Conservation (phyloP, 2,888 invertebrate genomes). For the Tridacna crocea region DNA sequence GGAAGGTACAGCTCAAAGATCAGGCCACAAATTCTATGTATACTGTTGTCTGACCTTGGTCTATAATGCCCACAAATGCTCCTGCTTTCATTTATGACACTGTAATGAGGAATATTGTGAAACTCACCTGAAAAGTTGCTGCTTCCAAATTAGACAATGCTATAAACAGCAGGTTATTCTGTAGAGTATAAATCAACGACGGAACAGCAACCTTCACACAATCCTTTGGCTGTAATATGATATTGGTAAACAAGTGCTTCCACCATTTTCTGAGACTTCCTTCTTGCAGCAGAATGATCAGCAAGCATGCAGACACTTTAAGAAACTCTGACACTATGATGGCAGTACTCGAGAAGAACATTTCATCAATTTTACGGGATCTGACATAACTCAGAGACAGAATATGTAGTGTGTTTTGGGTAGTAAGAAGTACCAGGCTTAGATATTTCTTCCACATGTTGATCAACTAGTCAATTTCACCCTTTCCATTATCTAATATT, state of each 20-base stretch:
- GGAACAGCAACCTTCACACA: slow-evolving; percentile 92
- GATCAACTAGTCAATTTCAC: background rate
- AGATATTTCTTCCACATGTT: slow-evolving; percentile 89
- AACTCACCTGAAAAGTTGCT: slow-evolving; percentile 94
- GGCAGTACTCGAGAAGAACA: slow-evolving; percentile 97
- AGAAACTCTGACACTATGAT: slow-evolving; percentile 96
- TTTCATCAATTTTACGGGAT: slow-evolving; percentile 91
- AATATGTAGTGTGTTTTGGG: slow-evolving; percentile 98
- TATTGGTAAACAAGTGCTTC: slow-evolving; percentile 79
- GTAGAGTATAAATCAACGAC: slow-evolving; percentile 96
- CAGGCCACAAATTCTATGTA: too few relatives aligned
- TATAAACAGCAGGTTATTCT: slow-evolving; percentile 98
- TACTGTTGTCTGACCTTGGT: too few relatives aligned
- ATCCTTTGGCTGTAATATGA: slow-evolving; percentile 87
- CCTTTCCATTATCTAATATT: background rate
- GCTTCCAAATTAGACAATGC: slow-evolving; percentile 99
- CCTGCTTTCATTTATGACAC: too few relatives aligned
- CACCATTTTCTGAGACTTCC: slow-evolving; percentile 70
- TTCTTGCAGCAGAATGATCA: slow-evolving; percentile 86
- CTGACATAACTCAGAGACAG: slow-evolving; percentile 98
- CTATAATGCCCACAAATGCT: too few relatives aligned
- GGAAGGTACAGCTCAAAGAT: too few relatives aligned
- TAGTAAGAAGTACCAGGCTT: slow-evolving; percentile 90
- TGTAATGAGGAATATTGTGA: background rate
- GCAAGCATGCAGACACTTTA: slow-evolving; percentile 93